A percentile compares a stretch with the other conserved stretches of the same genome.
These are phyloP conservation scores for Onthophagus taurus DNA, from an alignment of 1,140 invertebrate genomes.

Conservation along the genomic window DNA sequence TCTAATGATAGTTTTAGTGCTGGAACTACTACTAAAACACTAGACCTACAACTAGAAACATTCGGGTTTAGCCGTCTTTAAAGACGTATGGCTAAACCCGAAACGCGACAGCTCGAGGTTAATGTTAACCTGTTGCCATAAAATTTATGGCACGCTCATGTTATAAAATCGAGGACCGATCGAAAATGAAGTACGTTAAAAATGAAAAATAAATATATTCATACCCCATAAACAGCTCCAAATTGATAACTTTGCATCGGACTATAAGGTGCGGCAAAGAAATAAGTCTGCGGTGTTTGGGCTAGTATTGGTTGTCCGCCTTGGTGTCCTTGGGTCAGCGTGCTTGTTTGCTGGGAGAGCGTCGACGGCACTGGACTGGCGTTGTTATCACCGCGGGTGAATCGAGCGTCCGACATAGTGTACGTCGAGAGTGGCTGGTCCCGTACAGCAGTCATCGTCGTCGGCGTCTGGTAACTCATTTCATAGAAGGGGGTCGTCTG, in stretches of 20 bases:
- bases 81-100: too few species aligned
- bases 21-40: too few species aligned
- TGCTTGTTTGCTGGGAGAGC: slow-evolving; percentile 31
- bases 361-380: slow-evolving; percentile 57
- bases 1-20: too few species aligned
- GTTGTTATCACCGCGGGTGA: slow-evolving; percentile 70
- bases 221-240: slow-evolving; percentile 46
- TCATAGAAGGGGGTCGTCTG: slow-evolving; percentile 52
- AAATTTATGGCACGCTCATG: too few species aligned
- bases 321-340: slow-evolving; percentile 46
- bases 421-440: slow-evolving; percentile 61
- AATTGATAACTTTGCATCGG: slow-evolving; percentile 68
- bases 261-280: slow-evolving; percentile 32
- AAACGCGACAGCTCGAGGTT: too few species aligned
- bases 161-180: too few species aligned
- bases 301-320: slow-evolving; percentile 49
- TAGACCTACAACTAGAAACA: too few species aligned
- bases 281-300: slow-evolving; percentile 36
- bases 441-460: slow-evolving; percentile 51
- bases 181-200: not conserved
- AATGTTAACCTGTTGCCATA: too few species aligned
- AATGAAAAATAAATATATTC: not conserved
- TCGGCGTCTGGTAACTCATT: slow-evolving; percentile 54
- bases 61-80: too few species aligned
- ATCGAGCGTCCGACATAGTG: slow-evolving; percentile 64